These are phyloP conservation scores for Kryptopterus vitreolus DNA, from an alignment of 2,797 vertebrate species.

Conservation along the genomic window DNA sequence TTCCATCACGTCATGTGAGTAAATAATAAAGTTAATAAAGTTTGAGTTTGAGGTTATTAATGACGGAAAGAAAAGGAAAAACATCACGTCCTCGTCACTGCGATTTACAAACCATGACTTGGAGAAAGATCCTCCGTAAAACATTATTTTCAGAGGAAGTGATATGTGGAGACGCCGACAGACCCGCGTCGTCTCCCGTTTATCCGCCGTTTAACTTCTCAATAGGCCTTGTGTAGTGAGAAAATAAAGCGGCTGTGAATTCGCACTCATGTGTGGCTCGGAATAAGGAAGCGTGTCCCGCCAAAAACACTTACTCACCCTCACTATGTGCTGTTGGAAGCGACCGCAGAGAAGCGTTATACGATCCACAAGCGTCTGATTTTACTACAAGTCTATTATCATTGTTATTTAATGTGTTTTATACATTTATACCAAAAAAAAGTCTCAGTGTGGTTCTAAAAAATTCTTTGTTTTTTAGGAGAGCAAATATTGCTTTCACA, in stretches of 20 bases:
- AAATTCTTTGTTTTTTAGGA: neutral
- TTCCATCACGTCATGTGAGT: neutral
- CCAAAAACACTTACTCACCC: slow-evolving; percentile 51
- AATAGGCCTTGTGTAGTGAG: slow-evolving; percentile 13
- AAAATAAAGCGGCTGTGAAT: slow-evolving; percentile 10
- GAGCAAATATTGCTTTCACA: neutral
- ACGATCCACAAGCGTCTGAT: slow-evolving; percentile 4
- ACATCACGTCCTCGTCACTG: neutral
- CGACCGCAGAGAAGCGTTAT: neutral
- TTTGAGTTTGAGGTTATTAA: neutral
- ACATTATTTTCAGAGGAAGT: neutral
- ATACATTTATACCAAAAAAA: neutral
- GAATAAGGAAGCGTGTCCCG: slow-evolving; percentile 19
- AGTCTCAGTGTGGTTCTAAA: neutral
- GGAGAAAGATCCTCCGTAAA: neutral
- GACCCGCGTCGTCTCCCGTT: neutral
- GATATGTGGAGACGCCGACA: slow-evolving; percentile 23
- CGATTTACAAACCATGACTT: neutral
- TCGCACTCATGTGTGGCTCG: slow-evolving; percentile 25
- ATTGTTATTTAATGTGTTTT: neutral
- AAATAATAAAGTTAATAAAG: neutral
- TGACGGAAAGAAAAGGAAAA: neutral
- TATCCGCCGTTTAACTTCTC: slow-evolving; percentile 13
- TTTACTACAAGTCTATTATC: slow-evolving; percentile 2
- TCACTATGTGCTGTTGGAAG: slow-evolving; percentile 16